Evolutionary conservation across 2,888 invertebrate genomes (phyloP).

Genomic region (Drosophila colorata): DNA sequence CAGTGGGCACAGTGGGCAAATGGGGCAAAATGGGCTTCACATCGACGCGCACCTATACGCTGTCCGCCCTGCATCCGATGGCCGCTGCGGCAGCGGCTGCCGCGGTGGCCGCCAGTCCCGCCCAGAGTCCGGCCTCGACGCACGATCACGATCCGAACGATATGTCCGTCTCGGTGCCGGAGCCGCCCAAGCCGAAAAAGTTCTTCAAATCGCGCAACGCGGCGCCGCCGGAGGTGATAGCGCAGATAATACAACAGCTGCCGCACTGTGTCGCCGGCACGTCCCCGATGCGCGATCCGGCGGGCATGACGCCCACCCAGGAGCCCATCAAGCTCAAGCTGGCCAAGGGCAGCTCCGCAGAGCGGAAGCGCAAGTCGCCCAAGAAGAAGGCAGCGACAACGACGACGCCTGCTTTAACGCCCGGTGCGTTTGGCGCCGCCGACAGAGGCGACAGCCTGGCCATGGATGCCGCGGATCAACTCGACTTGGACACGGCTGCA

Average conservation of each 20-base stretch:
- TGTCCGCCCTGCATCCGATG: slow-evolving; percentile 81
- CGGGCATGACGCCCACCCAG: slow-evolving; percentile 52
- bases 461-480: slow-evolving; percentile 36
- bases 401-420: slow-evolving; percentile 45
- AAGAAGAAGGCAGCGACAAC: slow-evolving; percentile 62
- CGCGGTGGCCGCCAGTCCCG: slow-evolving; percentile 70
- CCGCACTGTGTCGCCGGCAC: slow-evolving; percentile 76
- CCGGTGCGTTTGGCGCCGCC: slow-evolving; percentile 62
- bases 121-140: slow-evolving; percentile 70
- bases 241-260: slow-evolving; percentile 84
- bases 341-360: slow-evolving; percentile 79
- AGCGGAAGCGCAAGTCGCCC: slow-evolving; percentile 83
- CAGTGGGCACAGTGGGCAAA: slow-evolving; percentile 96
- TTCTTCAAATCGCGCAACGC: slow-evolving; percentile 94
- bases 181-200: slow-evolving; percentile 92
- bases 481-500: slow-evolving; percentile 28
- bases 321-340: slow-evolving; percentile 84
- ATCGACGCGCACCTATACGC: slow-evolving; percentile 89
- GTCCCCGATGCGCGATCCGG: slow-evolving; percentile 82
- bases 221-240: slow-evolving; percentile 86
- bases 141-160: slow-evolving; percentile 83
- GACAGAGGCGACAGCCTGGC: slow-evolving; percentile 39
- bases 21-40: slow-evolving; percentile 98
- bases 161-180: slow-evolving; percentile 78
- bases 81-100: slow-evolving; percentile 72